Evolutionary conservation across 1,140 invertebrate species (phyloP), one percentile per base, ranked within the genome.

Genomic region (Chironomus tepperi): DNA sequence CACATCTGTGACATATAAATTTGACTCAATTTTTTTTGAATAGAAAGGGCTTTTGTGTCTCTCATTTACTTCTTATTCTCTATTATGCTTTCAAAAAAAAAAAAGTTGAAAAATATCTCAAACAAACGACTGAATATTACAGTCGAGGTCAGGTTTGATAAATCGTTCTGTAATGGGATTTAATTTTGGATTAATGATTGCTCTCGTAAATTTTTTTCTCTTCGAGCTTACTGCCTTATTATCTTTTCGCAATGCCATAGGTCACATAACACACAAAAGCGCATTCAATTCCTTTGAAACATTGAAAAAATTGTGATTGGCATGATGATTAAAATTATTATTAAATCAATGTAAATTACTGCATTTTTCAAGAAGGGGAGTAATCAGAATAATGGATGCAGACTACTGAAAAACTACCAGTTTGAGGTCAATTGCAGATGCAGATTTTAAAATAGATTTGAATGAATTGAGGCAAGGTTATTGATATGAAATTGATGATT

Each of bases 121-220:
- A 34, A 34, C 24, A 34, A 34, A 34, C 24, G 24, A 34, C 24
- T 34, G 24, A 34, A 34, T 34, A 34, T 34, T 34, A 34, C 24
- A 19, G 65, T 18, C 19, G 16, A 21, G 16, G 16, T 18, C 65
- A 70, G 24, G 2, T 70, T 18, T 70, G 16, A 70, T 70, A 70
- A 70, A 70, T 70, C 16, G 65, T 70, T 70, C 65, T 19, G 65
- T 70, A 70, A 70, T 70, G 65, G 65, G 65, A 70, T 70, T 70
- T 70, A 70, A 70, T 70, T 70, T 70, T 70, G 65, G 19, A 70
- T 70, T 70, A 70, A 70, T 70, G 65, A 12, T 19, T 70, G 16
- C 65, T 70, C 65, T 70, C 65, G n/a, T 15, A 57, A 57, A 57
- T 57, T 57, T 57, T n/a, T 57, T n/a, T 57, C 47, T 57, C 47